These are phyloP conservation scores for Stenotaenia linearis DNA, from an alignment of 2,888 invertebrate genomes.

Conservation along the genomic window DNA sequence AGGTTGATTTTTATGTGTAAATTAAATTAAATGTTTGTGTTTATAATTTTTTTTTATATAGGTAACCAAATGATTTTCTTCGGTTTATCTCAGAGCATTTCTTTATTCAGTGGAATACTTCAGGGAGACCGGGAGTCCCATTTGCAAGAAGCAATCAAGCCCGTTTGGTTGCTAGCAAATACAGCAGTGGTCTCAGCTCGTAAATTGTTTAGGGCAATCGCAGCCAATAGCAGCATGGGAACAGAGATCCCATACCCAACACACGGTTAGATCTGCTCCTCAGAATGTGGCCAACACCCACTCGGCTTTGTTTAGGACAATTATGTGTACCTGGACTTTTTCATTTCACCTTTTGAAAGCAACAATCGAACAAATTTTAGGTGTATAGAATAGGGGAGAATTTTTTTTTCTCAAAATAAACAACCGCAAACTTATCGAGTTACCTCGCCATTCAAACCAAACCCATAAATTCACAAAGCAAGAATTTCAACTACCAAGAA, in stretches of 20 bases:
- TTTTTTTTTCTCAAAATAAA: not conserved
- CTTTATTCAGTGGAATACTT: constrained; percentile 28
- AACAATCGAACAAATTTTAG: not conserved
- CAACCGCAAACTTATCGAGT: not conserved
- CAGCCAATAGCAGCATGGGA: constrained; percentile 28
- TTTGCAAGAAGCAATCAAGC: constrained; percentile 31
- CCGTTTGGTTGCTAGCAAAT: constrained; percentile 17
- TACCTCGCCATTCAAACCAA: not conserved
- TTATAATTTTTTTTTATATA: not conserved
- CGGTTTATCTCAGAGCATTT: not conserved
- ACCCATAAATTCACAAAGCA: not conserved
- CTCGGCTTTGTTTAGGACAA: constrained; percentile 28
- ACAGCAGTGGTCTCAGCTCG: constrained; percentile 27
- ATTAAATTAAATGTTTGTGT: not conserved
- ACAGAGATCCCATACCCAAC: constrained; percentile 6
- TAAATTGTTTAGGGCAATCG: constrained; percentile 28
- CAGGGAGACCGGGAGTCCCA: constrained; percentile 27
- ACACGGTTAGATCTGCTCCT: not conserved
- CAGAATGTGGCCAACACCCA: constrained; percentile 6
- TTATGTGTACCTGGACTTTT: constrained; percentile 16
- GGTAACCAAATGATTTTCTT: not conserved
- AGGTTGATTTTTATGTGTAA: too few species aligned
- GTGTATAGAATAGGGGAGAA: not conserved
- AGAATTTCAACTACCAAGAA: not conserved
- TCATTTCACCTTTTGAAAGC: not conserved